Evolutionary conservation across 2,797 vertebrate genomes (phyloP).

Genomic region (Thamnophis elegans): DNA sequence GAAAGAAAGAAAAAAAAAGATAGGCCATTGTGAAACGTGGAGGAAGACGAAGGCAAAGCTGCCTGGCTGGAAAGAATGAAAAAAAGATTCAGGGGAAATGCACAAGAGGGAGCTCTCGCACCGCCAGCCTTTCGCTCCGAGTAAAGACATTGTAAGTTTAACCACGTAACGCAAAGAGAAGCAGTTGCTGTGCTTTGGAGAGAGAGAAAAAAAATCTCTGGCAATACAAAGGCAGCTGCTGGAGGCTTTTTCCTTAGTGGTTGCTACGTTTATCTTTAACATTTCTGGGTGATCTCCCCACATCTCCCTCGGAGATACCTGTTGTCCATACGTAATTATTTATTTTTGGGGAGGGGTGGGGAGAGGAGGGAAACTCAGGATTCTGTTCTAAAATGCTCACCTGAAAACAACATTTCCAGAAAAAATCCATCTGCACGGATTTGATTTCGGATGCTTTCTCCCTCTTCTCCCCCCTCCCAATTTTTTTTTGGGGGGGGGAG

Average conservation of each 20-base stretch:
- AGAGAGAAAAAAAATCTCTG: neutral
- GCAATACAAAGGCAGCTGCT: neutral
- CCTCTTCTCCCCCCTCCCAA: fast-evolving
- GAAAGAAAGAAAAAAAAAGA: neutral
- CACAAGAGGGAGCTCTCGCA: slow-evolving; percentile 1
- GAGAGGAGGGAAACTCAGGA: neutral
- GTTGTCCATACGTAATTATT: neutral
- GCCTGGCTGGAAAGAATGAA: neutral
- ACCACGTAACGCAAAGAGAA: neutral
- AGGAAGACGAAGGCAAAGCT: neutral
- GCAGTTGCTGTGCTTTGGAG: neutral
- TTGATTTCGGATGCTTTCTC: neutral
- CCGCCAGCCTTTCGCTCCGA: neutral
- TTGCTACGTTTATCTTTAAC: neutral
- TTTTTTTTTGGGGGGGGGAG: fast-evolving
- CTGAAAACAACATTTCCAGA: neutral
- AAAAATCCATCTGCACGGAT: neutral
- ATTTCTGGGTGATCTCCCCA: neutral
- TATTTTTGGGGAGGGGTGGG: neutral
- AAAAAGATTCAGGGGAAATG: neutral
- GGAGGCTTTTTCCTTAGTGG: neutral
- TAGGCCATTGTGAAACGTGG: neutral
- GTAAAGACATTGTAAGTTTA: neutral
- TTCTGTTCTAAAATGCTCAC: neutral
- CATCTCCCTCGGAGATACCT: neutral